Conservation (phyloP, 1,140 invertebrate genomes). For the Eriocheir sinensis region DNA sequence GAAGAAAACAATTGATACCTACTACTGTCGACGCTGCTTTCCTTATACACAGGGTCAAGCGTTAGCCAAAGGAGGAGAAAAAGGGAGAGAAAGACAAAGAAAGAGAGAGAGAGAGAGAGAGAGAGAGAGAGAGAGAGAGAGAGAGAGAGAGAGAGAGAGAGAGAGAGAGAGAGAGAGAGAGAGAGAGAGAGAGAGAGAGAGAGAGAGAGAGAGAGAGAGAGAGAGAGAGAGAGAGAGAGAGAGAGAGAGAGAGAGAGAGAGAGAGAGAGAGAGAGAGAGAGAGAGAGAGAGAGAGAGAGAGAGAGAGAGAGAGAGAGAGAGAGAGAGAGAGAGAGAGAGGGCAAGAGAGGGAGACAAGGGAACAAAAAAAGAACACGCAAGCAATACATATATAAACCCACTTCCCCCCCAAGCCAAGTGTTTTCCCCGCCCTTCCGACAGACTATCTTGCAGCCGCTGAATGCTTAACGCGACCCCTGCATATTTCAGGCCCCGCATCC, state of each 20-base stretch:
- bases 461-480: neutral
- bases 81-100: no score
- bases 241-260: neutral
- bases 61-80: no score
- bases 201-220: neutral
- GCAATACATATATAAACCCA: constrained; percentile 6
- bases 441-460: neutral
- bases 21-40: no score
- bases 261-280: neutral
- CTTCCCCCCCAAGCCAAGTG: neutral
- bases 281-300: neutral
- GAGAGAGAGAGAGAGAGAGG: neutral
- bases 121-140: neutral
- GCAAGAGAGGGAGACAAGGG: neutral
- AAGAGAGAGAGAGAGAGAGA: no score
- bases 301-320: neutral
- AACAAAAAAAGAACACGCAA: neutral
- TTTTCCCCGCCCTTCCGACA: neutral
- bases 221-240: neutral
- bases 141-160: no score
- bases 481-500: neutral
- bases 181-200: neutral
- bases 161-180: neutral
- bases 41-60: no score
- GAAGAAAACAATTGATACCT: no score